Evolutionary conservation across 2,113 vertebrate species (phyloP), one percentile per base, ranked within the genome.

Genomic region (Podarcis raffonei): DNA sequence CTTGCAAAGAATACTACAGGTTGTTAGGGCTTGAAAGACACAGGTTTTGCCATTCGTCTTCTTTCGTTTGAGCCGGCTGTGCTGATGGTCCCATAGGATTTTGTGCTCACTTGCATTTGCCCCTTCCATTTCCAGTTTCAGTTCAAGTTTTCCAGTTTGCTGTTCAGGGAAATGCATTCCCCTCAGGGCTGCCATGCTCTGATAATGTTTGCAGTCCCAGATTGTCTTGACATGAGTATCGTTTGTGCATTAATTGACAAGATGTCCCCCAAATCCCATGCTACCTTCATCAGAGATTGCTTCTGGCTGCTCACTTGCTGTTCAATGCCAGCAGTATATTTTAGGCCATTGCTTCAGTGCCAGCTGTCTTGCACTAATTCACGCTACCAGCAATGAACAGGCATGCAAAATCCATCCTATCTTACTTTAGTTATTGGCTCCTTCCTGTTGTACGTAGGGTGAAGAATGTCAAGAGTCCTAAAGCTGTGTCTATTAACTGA

Each of bases 281-380:
- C 66, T 3, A 88, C 27, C 20, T 80, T 69, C 53, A 87, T 7
- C 4, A 68, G 3, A 23, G 3, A 1, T 85, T 23, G 86, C 66
- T 85, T 62, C 83, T 84, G 65, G 6, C 86, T 78, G 4, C 4
- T 80, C 16, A 0, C 3, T 48, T 69, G 16, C 22, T 48, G 2
- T 83, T 89, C 62, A 76, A 79, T 80, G 89, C 27, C 81, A 83
- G 0, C 4, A 57, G 48, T 4, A 22, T 35, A 37, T 66, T 37
- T 6, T n/a, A 23, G n/a, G 62, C 65, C 23, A 35, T 75, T 79
- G 4, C 77, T 94, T 13, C 77, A 78, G 87, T 66, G n/a, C 15
- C 89, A 87, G 81, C 84, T 89, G 78, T 65, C 76, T 91, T 85
- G 72, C 62, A 66, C 39, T 53, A 92, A 57, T 27, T 18, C 20